Evolutionary conservation across 2,888 invertebrate species (phyloP).

Genomic region (Ormyrus thymus): DNA sequence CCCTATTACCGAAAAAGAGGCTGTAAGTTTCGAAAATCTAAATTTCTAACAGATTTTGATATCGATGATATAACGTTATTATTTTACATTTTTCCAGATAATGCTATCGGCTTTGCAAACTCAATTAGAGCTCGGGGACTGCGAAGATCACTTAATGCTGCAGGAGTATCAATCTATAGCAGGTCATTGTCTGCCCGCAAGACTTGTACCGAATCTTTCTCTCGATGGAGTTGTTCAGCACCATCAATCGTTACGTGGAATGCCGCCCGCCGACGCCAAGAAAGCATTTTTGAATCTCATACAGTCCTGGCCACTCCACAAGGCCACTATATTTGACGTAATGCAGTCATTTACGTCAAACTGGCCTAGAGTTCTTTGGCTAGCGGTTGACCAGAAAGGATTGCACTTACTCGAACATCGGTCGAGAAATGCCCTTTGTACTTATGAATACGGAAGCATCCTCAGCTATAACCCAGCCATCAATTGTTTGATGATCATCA

Average conservation of each 20-base stretch:
- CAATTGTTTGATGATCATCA: slow-evolving; percentile 94
- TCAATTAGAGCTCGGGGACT: slow-evolving; percentile 93
- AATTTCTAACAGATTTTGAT: too few relatives aligned
- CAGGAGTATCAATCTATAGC: slow-evolving; percentile 82
- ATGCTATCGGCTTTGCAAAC: slow-evolving; percentile 96
- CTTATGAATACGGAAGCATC: slow-evolving; percentile 92
- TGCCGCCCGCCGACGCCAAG: slow-evolving; percentile 90
- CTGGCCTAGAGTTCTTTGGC: slow-evolving; percentile 94
- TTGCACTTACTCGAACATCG: slow-evolving; percentile 92
- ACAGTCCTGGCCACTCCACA: slow-evolving; percentile 94
- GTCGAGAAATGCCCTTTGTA: slow-evolving; percentile 90
- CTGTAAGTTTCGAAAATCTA: slow-evolving; percentile 79
- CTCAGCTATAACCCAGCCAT: slow-evolving; percentile 94
- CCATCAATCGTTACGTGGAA: slow-evolving; percentile 92
- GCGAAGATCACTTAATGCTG: slow-evolving; percentile 79
- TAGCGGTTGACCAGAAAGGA: slow-evolving; percentile 94
- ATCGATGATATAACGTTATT: too few relatives aligned
- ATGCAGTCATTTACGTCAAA: slow-evolving; percentile 98
- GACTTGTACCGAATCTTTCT: slow-evolving; percentile 86
- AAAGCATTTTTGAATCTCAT: slow-evolving; percentile 94
- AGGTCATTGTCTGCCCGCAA: slow-evolving; percentile 88
- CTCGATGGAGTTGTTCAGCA: slow-evolving; percentile 92
- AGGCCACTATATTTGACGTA: slow-evolving; percentile 95
- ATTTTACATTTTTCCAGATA: slow-evolving; percentile 77
- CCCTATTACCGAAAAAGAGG: slow-evolving; percentile 95